Percentiles rank a stretch among this genome's conserved stretches.
phyloP scores from a whole-genome alignment of 2,113 vertebrate species.

The Ranitomeya imitator region DNA sequence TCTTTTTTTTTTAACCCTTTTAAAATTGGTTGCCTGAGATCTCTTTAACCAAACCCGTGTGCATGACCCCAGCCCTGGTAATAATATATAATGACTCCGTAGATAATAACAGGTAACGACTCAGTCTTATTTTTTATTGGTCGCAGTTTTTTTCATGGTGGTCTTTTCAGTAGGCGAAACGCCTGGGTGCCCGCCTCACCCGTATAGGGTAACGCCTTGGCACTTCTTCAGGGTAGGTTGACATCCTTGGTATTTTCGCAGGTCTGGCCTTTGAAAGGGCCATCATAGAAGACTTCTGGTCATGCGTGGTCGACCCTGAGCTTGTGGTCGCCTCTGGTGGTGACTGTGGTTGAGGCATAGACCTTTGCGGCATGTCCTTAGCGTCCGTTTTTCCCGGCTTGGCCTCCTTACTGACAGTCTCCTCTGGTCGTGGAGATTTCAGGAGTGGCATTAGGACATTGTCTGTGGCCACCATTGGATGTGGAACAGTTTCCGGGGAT shows the following conservation, averaged over 20 bases:
- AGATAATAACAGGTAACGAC: background rate
- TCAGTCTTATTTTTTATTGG: background rate
- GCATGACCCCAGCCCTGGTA: too few relatives aligned
- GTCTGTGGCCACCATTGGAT: background rate
- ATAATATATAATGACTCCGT: too few relatives aligned
- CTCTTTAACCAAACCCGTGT: too few relatives aligned
- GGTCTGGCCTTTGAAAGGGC: background rate
- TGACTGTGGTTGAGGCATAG: background rate
- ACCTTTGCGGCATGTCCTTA: too few relatives aligned
- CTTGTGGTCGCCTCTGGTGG: background rate
- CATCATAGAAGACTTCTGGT: background rate
- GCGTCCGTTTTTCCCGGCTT: too few relatives aligned
- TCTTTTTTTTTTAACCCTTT: too few relatives aligned
- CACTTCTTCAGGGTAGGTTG: too few relatives aligned
- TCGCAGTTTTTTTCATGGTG: background rate
- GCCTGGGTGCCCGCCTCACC: background rate
- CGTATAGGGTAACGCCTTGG: background rate
- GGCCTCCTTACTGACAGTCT: too few relatives aligned
- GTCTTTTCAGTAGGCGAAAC: background rate
- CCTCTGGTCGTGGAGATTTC: background rate
- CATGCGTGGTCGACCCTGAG: background rate
- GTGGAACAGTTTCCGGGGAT: background rate
- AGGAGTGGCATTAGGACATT: too few relatives aligned
- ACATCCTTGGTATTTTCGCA: background rate
- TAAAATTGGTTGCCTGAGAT: too few relatives aligned